Evolutionary conservation across 1,140 invertebrate genomes (phyloP).

Genomic region (Drosophila santomea): DNA sequence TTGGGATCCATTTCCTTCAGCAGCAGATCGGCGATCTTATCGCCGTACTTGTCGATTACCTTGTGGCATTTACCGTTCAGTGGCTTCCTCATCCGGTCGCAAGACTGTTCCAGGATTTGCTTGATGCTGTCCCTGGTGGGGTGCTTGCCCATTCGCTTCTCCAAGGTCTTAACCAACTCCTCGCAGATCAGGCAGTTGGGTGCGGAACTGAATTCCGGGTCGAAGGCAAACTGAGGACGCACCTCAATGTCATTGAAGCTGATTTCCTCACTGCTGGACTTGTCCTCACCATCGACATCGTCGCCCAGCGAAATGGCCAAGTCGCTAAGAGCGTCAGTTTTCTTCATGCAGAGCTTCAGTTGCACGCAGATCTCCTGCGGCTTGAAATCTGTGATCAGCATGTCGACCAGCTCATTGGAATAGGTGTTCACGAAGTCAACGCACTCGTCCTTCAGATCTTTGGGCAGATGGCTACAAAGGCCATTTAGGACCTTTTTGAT

Average conservation of each 20-base stretch:
- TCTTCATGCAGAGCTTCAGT: constrained; percentile 89
- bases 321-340: constrained; percentile 69
- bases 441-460: constrained; percentile 88
- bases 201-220: constrained; percentile 34
- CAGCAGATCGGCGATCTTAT: constrained; percentile 70
- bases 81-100: constrained; percentile 67
- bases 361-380: constrained; percentile 92
- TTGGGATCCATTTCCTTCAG: constrained; percentile 80
- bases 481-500: constrained; percentile 90
- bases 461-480: constrained; percentile 90
- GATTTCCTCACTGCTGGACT: constrained; percentile 59
- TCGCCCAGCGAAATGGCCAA: constrained; percentile 59
- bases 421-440: constrained; percentile 91
- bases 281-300: constrained; percentile 39
- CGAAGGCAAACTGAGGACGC: constrained; percentile 76
- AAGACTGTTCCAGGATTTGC: constrained; percentile 59
- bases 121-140: constrained; percentile 68
- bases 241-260: constrained; percentile 60
- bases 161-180: constrained; percentile 67
- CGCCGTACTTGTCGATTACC: constrained; percentile 74
- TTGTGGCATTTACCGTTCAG: constrained; percentile 69
- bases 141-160: constrained; percentile 70
- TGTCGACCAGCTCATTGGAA: constrained; percentile 90
- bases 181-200: constrained; percentile 79
- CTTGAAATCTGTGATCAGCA: constrained; percentile 90